Evolutionary conservation across 2,888 invertebrate genomes (phyloP), one percentile per base, ranked within the genome.

Genomic region (Sericinus montela): DNA sequence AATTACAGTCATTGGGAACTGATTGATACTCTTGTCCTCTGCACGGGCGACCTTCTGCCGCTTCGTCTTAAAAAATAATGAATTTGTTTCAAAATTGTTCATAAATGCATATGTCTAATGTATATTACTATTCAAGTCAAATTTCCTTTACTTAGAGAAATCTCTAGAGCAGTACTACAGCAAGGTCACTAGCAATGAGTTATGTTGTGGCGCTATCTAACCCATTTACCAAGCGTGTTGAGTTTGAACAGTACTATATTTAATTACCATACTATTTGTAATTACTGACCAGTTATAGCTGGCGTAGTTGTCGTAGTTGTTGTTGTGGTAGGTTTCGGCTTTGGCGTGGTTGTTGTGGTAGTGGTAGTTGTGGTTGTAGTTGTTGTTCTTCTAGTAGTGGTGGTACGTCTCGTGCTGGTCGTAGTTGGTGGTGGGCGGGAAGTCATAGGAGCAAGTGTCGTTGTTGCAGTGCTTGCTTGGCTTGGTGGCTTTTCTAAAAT

Each of bases 1-100:
- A 91, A 48, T 91, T 93, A 65, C 97, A 97, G 64, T 94, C 93
- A 0, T 76, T 79, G 0, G 91, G 89, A 50, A 95, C 94, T 0
- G 92, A 80, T 38, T 84, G 80, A 63, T 91, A 92, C 30, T 91
- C 82, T 5, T 90, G 90, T 1, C 86, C 75, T 7, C 47, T 62
- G 59, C 90, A 87, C 0, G 80, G 47, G 1, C 64, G 54, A 0
- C 90, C 91, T 57, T 89, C 86, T 36, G 62, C 54, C 10, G 69
- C 62, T 10, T 56, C 67, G 1, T 56, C 67, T 48, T 13, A 53
- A 25, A 25, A 34, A 15, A 15, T 14, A 44, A 15, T 34, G 13
- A 25, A 8, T 25, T n/a, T n/a, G n/a, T n/a, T n/a, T n/a, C n/a
- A n/a, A n/a, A n/a, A n/a, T n/a, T n/a, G n/a, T n/a, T n/a, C n/a